Percentiles rank a stretch among this genome's conserved stretches.
Conservation (phyloP, 2,888 invertebrate genomes). For the Flabesymbios commensalis region DNA sequence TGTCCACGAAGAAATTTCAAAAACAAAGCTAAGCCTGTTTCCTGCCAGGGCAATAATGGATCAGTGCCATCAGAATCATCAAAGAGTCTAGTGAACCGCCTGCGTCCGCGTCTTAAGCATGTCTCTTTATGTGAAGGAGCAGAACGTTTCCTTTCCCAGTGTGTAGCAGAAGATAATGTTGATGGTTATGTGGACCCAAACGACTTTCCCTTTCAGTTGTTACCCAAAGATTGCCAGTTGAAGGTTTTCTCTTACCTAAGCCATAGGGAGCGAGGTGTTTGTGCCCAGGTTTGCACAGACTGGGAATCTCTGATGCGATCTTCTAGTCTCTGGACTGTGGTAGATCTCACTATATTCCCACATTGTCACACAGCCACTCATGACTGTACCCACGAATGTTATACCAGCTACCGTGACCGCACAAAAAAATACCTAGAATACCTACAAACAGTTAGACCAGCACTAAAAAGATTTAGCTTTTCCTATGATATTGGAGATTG, state of each 20-base stretch:
- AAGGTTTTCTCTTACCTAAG: conserved; percentile 52
- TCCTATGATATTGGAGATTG: conserved; percentile 57
- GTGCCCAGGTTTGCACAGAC: conserved; percentile 45
- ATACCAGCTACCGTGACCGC: conserved; percentile 45
- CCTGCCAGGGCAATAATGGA: neutral
- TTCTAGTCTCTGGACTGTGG: conserved; percentile 49
- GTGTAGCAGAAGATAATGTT: neutral
- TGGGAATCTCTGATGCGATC: conserved; percentile 47
- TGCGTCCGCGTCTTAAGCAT: neutral
- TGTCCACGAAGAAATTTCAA: neutral
- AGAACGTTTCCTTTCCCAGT: neutral
- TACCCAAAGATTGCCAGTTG: conserved; percentile 52
- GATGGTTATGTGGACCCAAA: neutral
- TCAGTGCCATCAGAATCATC: too few species aligned
- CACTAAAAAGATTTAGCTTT: conserved; percentile 50
- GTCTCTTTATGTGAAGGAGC: neutral
- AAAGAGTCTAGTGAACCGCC: too few species aligned
- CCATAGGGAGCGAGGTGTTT: conserved; percentile 47
- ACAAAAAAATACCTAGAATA: conserved; percentile 48
- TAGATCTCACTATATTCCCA: conserved; percentile 52
- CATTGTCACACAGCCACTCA: conserved; percentile 40
- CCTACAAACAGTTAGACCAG: conserved; percentile 42
- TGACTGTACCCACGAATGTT: conserved; percentile 42
- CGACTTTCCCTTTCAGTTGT: conserved; percentile 46
- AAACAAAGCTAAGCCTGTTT: neutral